Evolutionary conservation across 2,797 vertebrate species (phyloP).

Genomic region (Staurois parvus): DNA sequence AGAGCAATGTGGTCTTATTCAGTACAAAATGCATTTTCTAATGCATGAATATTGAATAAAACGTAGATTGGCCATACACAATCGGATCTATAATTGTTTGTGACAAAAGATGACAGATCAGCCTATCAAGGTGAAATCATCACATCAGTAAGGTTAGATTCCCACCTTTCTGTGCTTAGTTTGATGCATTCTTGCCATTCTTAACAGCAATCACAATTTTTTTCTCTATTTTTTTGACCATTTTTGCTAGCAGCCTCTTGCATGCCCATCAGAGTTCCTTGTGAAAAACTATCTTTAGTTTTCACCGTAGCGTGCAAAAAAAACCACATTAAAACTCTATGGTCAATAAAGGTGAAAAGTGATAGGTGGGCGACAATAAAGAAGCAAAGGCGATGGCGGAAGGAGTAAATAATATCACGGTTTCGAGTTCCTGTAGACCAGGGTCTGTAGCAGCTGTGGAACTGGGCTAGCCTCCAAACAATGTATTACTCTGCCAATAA

Average conservation of each 20-base stretch:
- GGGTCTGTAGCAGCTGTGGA: conserved; percentile 18
- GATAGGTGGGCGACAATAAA: conserved; percentile 18
- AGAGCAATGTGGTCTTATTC: no score
- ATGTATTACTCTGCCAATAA: conserved; percentile 19
- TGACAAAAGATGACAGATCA: no score
- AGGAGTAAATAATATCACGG: conserved; percentile 8
- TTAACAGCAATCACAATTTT: background rate
- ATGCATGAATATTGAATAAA: no score
- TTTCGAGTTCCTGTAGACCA: conserved; percentile 26
- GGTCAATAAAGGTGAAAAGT: background rate
- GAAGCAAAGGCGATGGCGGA: background rate
- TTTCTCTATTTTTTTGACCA: no score
- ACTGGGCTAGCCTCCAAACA: conserved; percentile 36
- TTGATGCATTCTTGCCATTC: no score
- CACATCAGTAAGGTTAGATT: background rate
- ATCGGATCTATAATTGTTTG: no score
- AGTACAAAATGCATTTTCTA: no score
- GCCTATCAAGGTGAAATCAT: no score
- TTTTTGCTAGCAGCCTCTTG: background rate
- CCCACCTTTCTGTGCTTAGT: no score
- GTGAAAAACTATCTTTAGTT: background rate
- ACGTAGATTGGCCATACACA: no score
- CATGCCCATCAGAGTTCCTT: background rate
- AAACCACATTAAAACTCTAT: background rate
- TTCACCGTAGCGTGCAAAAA: background rate